A percentile compares a stretch with the other conserved stretches of the same genome.
Conservation (phyloP, 1,140 invertebrate genomes). For the Steinernema feltiae region DNA sequence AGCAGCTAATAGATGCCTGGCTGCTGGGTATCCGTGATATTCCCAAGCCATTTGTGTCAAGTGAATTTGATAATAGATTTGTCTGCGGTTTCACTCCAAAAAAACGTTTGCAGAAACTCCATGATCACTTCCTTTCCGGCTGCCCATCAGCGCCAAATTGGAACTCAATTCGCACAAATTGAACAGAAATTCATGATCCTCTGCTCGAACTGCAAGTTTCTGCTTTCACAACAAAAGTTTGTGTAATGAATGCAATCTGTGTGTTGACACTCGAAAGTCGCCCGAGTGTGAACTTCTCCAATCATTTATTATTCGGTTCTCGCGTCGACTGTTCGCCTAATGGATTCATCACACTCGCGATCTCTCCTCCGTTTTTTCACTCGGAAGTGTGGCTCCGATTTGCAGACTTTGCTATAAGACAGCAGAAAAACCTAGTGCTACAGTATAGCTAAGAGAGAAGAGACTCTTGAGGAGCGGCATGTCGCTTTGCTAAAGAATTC, state of each 20-base stretch:
- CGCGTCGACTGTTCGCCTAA: background rate
- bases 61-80: slow-evolving; percentile 3
- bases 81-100: background rate
- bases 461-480: no score
- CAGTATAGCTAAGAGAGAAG: no score
- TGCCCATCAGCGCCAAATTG: no score
- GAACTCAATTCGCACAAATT: no score
- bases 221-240: background rate
- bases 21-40: background rate
- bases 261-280: no score
- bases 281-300: background rate
- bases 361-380: background rate
- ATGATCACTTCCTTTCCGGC: background rate
- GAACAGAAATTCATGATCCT: no score
- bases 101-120: background rate
- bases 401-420: background rate
- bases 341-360: background rate
- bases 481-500: no score
- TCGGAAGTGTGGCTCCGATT: background rate
- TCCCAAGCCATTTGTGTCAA: background rate
- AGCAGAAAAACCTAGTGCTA: background rate
- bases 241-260: no score
- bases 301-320: background rate
- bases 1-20: background rate
- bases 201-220: no score